Conservation (phyloP, 2,797 vertebrate genomes). For the Benthosema pterotum region DNA sequence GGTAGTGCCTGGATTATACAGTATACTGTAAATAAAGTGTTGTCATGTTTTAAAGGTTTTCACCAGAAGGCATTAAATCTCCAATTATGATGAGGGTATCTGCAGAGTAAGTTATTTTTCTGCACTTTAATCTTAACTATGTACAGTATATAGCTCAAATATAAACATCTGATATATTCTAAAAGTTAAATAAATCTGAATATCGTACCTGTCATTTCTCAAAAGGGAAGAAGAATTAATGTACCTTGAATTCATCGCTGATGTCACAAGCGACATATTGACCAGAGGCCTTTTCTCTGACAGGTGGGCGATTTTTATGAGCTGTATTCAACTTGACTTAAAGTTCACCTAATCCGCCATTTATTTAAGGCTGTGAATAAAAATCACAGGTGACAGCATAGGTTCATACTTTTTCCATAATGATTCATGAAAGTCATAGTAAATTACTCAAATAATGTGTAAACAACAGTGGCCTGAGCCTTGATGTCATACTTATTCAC, state of each 20-base stretch:
- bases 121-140: background rate
- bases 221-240: slow-evolving; percentile 89
- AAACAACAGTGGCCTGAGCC: background rate
- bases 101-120: slow-evolving; percentile 73
- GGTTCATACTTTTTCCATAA: slow-evolving; percentile 5
- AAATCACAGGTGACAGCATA: slow-evolving; percentile 1
- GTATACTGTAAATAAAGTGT: slow-evolving; percentile 2
- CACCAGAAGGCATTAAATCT: slow-evolving; percentile 62
- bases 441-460: background rate
- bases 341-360: slow-evolving; percentile 4
- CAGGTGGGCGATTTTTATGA: slow-evolving; percentile 76
- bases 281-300: slow-evolving; percentile 88
- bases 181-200: slow-evolving; percentile 7
- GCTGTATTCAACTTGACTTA: slow-evolving; percentile 4
- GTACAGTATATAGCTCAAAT: background rate
- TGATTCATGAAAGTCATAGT: background rate
- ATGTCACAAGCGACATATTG: slow-evolving; percentile 92
- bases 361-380: slow-evolving; percentile 8
- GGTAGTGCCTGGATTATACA: background rate
- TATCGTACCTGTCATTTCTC: slow-evolving; percentile 24
- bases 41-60: slow-evolving; percentile 57
- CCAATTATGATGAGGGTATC: slow-evolving; percentile 62
- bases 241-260: slow-evolving; percentile 92
- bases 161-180: background rate
- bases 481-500: background rate